phyloP scores from a whole-genome alignment of 2,797 vertebrate species.

The Epinephelus awoara region DNA sequence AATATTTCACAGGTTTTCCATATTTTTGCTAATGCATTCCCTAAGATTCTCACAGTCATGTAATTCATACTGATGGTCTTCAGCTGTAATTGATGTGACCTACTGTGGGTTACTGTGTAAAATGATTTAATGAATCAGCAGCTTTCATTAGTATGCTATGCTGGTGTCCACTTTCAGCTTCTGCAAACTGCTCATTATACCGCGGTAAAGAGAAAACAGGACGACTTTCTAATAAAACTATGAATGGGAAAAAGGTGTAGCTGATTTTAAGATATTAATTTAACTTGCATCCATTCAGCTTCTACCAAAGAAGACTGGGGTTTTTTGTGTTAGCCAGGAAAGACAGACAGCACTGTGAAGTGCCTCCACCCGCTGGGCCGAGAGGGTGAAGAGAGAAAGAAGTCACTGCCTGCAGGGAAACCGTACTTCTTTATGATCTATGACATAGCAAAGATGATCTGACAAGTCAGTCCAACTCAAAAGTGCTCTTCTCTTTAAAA shows the following conservation, averaged over 20 bases:
- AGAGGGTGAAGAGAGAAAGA: slow-evolving; percentile 30
- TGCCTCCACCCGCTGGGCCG: slow-evolving; percentile 13
- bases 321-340: slow-evolving; percentile 8
- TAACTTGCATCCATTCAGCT: slow-evolving; percentile 21
- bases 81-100: slow-evolving; percentile 59
- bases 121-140: slow-evolving; percentile 72
- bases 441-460: slow-evolving; percentile 19
- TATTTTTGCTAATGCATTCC: slow-evolving; percentile 33
- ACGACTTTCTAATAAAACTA: slow-evolving; percentile 11
- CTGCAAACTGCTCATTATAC: slow-evolving; percentile 45
- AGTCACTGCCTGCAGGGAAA: slow-evolving; percentile 13
- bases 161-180: slow-evolving; percentile 48
- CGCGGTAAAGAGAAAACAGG: slow-evolving; percentile 29
- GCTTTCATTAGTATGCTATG: slow-evolving; percentile 55
- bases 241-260: slow-evolving; percentile 1
- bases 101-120: slow-evolving; percentile 41
- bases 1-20: slow-evolving; percentile 54
- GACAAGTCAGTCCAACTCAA: slow-evolving; percentile 26
- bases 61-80: slow-evolving; percentile 44
- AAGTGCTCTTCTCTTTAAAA: slow-evolving; percentile 16
- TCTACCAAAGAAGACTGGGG: background rate
- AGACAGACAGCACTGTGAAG: slow-evolving; percentile 7
- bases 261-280: slow-evolving; percentile 9
- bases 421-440: slow-evolving; percentile 21
- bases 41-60: slow-evolving; percentile 29